Percentiles rank a stretch among this genome's conserved stretches.
These are phyloP conservation scores for Melitaea athalia DNA, from an alignment of 2,888 invertebrate genomes.

Conservation along the genomic window DNA sequence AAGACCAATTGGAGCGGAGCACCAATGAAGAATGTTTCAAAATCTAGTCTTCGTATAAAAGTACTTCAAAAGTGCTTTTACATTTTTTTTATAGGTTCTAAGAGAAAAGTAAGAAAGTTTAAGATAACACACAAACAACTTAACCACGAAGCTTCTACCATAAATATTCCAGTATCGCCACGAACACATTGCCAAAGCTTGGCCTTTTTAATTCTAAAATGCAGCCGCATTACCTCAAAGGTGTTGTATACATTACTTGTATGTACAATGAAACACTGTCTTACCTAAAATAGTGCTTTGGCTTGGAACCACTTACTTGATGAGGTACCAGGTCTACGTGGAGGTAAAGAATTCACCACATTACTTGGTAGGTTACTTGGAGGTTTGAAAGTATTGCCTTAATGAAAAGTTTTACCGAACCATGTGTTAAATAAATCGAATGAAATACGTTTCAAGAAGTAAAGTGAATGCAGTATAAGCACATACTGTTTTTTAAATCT, in stretches of 20 bases:
- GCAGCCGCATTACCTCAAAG: neutral
- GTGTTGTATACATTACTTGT: neutral
- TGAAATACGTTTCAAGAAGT: neutral
- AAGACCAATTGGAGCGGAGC: no score
- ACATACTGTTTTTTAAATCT: neutral
- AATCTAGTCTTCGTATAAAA: no score
- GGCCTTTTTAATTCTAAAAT: neutral
- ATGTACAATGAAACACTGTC: neutral
- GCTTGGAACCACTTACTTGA: neutral
- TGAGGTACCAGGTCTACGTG: neutral
- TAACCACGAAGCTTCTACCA: no score
- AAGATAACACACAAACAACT: no score
- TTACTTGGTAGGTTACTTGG: neutral
- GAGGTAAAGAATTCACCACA: conserved; percentile 3
- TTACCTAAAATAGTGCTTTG: neutral
- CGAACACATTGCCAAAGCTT: neutral
- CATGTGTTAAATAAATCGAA: neutral
- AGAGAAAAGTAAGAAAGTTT: no score
- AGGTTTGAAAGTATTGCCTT: neutral
- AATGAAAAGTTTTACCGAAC: neutral
- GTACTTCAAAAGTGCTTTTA: no score
- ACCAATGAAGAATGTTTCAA: no score
- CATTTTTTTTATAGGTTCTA: no score
- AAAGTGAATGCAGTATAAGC: neutral
- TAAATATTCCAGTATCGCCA: no score